Evolutionary conservation across 2,888 invertebrate genomes (phyloP), one percentile per base, ranked within the genome.

Genomic region (Diaphora mendica): DNA sequence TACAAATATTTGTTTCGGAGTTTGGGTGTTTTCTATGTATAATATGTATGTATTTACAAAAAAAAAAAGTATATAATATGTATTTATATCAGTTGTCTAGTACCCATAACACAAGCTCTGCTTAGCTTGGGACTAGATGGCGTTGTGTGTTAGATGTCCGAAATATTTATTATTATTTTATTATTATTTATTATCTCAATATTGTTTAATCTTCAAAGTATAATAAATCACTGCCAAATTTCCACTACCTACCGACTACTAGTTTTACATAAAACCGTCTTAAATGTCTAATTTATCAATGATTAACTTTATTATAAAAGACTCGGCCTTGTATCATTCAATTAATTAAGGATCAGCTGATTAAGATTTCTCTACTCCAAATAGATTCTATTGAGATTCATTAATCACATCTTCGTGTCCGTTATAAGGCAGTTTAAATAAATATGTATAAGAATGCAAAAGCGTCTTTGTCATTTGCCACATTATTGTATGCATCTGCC

Each of bases 281-380:
- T 62, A 30, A 30, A 62, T 17, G 5, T 62, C 62, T 17, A 62
- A 30, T 30, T 30, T 48, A 55, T 55, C 42, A n/a, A n/a, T 30
- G 30, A 59, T 62, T 30, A 17, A 62, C 20, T 42, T 72, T 15
- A 70, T 64, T 73, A 66, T 48, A 13, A 72, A 77, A 42, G 30
- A 73, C 64, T 67, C 55, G 73, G 64, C 75, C 80, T 75, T 82
- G 73, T 75, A 75, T 78, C 75, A 55, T 78, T 75, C 73, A 71
- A 68, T 72, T 44, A 35, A 3, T 66, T 20, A 44, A 35, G 44
- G 55, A 69, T 73, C 44, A 23, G 68, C 69, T 77, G 74, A 82
- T 80, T 76, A 77, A 71, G 65, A 76, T 76, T 74, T 55, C 72
- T 80, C 62, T 74, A 67, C 70, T 77, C 69, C 30, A 35, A 55